Evolutionary conservation across 2,888 invertebrate species (phyloP).

Genomic region (Xestia rhomboidea): DNA sequence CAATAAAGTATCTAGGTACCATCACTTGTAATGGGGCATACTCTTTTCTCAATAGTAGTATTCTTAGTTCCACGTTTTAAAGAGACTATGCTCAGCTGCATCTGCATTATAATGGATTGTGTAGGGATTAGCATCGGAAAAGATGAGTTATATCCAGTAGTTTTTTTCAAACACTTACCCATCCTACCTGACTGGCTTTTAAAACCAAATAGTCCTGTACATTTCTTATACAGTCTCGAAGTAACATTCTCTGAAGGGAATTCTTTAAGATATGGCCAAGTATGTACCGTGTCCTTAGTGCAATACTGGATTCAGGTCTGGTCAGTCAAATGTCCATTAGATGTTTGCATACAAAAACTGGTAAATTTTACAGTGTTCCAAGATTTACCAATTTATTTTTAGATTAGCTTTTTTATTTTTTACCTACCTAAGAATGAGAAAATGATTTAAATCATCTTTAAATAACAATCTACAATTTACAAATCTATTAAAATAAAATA

Average conservation of each 20-base stretch:
- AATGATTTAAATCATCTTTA: too few relatives aligned
- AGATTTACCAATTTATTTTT: too few relatives aligned
- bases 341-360: background rate
- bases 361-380: too few relatives aligned
- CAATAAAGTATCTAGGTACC: constrained; percentile 35
- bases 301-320: background rate
- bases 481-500: too few relatives aligned
- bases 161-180: background rate
- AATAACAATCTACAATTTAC: too few relatives aligned
- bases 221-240: background rate
- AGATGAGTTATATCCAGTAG: background rate
- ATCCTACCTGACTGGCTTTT: too few relatives aligned
- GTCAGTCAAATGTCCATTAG: background rate
- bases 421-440: too few relatives aligned
- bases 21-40: background rate
- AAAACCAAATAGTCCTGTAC: too few relatives aligned
- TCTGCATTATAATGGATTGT: background rate
- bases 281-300: background rate
- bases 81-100: background rate
- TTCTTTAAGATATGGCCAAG: background rate
- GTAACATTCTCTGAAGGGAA: too few relatives aligned
- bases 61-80: background rate
- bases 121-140: background rate
- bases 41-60: constrained; percentile 4
- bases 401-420: too few relatives aligned